Percentiles rank a stretch among this genome's conserved stretches.
phyloP scores from a whole-genome alignment of 1,140 invertebrate species.

The Druon quercuslanigerum region DNA sequence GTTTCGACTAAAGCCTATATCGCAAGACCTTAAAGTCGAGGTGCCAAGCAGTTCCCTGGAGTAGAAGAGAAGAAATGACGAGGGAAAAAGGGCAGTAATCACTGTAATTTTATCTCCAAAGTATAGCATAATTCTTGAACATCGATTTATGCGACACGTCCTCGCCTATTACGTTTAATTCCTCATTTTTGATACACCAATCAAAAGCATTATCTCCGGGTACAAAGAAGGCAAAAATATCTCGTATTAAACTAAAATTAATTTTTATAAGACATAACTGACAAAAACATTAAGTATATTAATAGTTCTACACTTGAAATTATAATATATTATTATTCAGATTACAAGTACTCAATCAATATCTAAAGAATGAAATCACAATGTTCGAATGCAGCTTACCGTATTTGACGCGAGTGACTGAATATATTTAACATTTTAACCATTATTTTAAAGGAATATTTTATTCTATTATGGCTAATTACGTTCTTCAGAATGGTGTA shows the following conservation, averaged over 20 bases:
- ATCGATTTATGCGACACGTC: constrained; percentile 56
- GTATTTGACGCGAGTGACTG: not conserved
- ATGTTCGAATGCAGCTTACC: too few species aligned
- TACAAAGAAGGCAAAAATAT: too few species aligned
- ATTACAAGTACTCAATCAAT: not conserved
- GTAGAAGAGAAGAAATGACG: constrained; percentile 53
- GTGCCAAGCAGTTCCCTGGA: constrained; percentile 56
- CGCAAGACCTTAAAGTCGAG: constrained; percentile 55
- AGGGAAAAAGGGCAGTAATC: constrained; percentile 62
- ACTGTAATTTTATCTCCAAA: constrained; percentile 67
- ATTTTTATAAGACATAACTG: too few species aligned
- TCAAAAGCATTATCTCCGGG: constrained; percentile 33
- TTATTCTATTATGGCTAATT: not conserved
- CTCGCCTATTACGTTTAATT: constrained; percentile 54
- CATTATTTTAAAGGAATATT: not conserved
- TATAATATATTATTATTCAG: constrained; percentile 48
- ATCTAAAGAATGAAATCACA: too few species aligned
- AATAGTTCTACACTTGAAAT: too few species aligned
- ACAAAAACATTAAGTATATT: too few species aligned
- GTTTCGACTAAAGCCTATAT: constrained; percentile 55
- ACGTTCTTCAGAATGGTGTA: not conserved
- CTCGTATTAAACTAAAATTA: too few species aligned
- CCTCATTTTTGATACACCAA: constrained; percentile 33
- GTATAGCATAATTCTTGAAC: constrained; percentile 63
- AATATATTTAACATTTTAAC: not conserved